Evolutionary conservation across 1,140 invertebrate species (phyloP), one percentile per base, ranked within the genome.

Genomic region (Megalopta genalis): DNA sequence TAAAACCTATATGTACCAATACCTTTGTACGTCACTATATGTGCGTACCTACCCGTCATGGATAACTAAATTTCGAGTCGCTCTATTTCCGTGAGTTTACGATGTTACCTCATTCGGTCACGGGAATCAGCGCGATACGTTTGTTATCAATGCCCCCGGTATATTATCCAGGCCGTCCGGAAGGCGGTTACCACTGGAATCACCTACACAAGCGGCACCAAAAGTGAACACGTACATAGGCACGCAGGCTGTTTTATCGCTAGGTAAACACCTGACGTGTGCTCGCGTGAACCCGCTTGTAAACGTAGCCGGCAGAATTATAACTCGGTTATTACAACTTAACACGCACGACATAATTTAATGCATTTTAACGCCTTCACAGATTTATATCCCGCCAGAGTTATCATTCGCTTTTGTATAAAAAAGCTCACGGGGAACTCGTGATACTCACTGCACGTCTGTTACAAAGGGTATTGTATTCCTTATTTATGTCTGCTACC

Each of bases 191-290:
- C 60, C 57, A 39, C 59, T 65, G n/a, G 75, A 74, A 72, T 82
- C 57, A 23, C 25, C n/a, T 52, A 32, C 66, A 62, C 81, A 66
- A 54, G 66, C 63, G 81, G 71, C 78, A 18, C 25, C 49, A 3
- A 25, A 27, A 75, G 18, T 46, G 37, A 14, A 42, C 37, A 18
- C 64, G 18, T 18, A 52, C 49, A 52, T 52, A 59, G 37, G 54
- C 66, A 77, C 37, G 49, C 75, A 23, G 46, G 57, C 60, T 79
- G 77, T 64, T 84, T 84, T 84, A 84, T 84, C 82, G 69, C 54
- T 74, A 25, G 74, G 70, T 84, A 84, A 84, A 84, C 81, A 84
- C 81, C 81, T 84, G 70, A 77, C 73, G 69, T 54, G 81, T 49
- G 49, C 37, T 64, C 54, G 72, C 39, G 49, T 57, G 69, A 23